Evolutionary conservation across 2,113 vertebrate species (phyloP).

Genomic region (Antigone vipio): DNA sequence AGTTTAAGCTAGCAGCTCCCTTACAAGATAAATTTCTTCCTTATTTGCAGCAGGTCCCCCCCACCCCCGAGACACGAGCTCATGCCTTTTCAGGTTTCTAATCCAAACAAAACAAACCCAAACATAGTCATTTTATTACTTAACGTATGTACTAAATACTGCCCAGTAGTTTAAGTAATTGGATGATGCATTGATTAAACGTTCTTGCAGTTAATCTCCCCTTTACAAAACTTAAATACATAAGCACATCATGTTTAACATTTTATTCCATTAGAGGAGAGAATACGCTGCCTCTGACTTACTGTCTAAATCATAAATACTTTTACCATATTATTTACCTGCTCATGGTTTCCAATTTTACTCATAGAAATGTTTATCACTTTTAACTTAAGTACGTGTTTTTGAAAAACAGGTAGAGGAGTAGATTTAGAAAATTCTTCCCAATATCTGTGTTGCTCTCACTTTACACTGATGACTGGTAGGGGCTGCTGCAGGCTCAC

Average conservation of each 20-base stretch:
- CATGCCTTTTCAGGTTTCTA: not conserved
- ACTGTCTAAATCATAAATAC: fast-evolving
- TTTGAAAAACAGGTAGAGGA: not conserved
- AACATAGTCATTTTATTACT: not conserved
- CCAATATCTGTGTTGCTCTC: not conserved
- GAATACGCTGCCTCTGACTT: not conserved
- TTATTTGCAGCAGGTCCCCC: not conserved
- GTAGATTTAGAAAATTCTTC: not conserved
- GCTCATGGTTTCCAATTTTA: fast-evolving
- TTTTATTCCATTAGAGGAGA: not conserved
- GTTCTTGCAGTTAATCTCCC: not conserved
- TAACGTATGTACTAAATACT: not conserved
- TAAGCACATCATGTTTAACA: fast-evolving
- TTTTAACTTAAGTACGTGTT: fast-evolving
- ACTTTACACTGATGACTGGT: fast-evolving
- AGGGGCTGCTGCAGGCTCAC: not conserved
- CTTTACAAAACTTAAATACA: not conserved
- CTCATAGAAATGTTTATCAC: not conserved
- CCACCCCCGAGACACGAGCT: fast-evolving
- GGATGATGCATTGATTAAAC: not conserved
- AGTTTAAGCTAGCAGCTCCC: no score
- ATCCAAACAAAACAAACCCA: not conserved
- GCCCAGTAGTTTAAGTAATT: not conserved
- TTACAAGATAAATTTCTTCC: not conserved
- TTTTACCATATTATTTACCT: not conserved